phyloP scores from a whole-genome alignment of 2,888 invertebrate species.

The Lasioglossum leucozonium region DNA sequence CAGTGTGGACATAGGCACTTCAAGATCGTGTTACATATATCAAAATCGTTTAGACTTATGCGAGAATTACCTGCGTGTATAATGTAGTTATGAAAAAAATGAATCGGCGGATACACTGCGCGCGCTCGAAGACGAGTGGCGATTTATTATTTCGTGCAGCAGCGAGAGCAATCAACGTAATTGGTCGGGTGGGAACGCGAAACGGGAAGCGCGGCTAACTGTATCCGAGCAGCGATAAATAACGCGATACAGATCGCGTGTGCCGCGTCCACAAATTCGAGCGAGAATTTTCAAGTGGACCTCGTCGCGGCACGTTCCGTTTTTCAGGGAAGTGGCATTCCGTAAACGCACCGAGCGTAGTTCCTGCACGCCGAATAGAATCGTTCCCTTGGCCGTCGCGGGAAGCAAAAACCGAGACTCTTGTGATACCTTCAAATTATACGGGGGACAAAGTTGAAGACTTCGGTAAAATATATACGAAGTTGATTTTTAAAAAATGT shows the following conservation, averaged over 20 bases:
- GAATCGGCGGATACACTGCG: background rate
- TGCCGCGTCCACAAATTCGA: conserved; percentile 32
- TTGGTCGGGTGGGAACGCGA: conserved; percentile 43
- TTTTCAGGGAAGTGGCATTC: conserved; percentile 62
- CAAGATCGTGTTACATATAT: too few relatives aligned
- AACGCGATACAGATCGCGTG: conserved; percentile 37
- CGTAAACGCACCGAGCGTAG: conserved; percentile 64
- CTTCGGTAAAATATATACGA: too few relatives aligned
- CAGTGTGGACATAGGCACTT: too few relatives aligned
- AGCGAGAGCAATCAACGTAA: conserved; percentile 46
- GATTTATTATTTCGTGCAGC: conserved; percentile 40
- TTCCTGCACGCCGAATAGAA: conserved; percentile 65
- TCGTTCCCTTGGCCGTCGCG: conserved; percentile 39
- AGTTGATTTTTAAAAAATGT: too few relatives aligned
- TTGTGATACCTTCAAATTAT: background rate
- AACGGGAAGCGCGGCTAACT: conserved; percentile 26
- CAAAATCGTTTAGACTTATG: background rate
- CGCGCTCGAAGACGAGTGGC: background rate
- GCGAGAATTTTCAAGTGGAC: conserved; percentile 31
- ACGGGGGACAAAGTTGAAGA: too few relatives aligned
- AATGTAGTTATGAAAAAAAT: background rate
- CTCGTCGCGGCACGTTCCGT: background rate
- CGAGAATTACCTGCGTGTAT: background rate
- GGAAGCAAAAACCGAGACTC: background rate
- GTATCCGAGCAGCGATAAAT: conserved; percentile 36